Evolutionary conservation across 2,797 vertebrate species (phyloP), one percentile per base, ranked within the genome.

Genomic region (Remorina albescens): DNA sequence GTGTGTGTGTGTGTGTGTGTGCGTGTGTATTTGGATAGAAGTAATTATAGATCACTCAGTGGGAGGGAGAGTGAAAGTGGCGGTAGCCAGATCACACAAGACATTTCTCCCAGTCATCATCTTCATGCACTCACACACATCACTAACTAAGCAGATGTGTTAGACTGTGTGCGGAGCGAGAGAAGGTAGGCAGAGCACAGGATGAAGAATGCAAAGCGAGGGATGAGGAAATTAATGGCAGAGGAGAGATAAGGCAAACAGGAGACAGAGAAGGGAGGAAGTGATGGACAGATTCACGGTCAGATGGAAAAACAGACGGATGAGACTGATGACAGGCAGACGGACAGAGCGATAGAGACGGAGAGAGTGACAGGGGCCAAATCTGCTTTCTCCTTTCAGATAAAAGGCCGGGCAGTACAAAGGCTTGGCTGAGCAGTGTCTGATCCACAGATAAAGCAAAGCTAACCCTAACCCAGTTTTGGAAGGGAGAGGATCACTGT

Each of bases 361-460:
- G 86, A 88, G 83, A 85, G 86, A 88, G 88, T 72, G 83, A 93
- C 86, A 83, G 81, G 50, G 79, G 78, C 85, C 80, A 84, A 89
- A 84, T 76, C 79, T 74, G 84, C 84, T 86, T 84, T 85, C 85
- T 72, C 78, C n/a, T 83, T 67, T 73, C 71, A 86, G 84, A 93
- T 93, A 90, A 94, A 91, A 92, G 91, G 82, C 82, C 82, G 71
- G 66, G 36, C 81, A 65, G 81, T 78, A 91, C 91, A 92, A 93
- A 93, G 88, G 82, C 88, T 84, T 76, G 88, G 86, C 88, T 80
- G 16, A 79, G 82, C 82, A 36, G 74, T 28, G 70, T 90, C 85
- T 88, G 90, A 93, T 92, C 87, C 51, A 16, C 76, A 89, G 93
- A 93, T 94, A 92, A 93, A 92, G 86, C 88, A 81, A 73, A 83